Evolutionary conservation across 2,797 vertebrate species (phyloP).

Genomic region (Synaphobranchus kaupii): DNA sequence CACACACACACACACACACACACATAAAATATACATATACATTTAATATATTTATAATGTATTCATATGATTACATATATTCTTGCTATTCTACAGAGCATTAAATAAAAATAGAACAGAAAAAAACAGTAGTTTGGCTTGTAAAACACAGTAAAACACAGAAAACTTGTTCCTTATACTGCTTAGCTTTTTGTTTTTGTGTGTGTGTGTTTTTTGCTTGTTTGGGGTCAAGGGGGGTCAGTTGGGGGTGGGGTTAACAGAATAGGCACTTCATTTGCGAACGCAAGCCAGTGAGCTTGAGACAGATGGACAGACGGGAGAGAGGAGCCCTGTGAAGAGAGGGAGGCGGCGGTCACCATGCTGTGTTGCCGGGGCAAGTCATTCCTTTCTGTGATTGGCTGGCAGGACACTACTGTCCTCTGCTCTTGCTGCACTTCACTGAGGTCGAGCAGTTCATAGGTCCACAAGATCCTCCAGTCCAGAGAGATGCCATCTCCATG

Average conservation of each 20-base stretch:
- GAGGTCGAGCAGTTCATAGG: constrained; percentile 30
- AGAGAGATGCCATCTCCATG: constrained; percentile 31
- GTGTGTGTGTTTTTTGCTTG: neutral
- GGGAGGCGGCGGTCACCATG: neutral
- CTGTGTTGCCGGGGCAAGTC: neutral
- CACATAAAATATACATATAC: neutral
- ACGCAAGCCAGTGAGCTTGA: constrained; percentile 42
- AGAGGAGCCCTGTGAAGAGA: neutral
- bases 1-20: neutral
- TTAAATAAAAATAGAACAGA: constrained; percentile 6
- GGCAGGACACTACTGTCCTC: constrained; percentile 24
- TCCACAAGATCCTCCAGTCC: constrained; percentile 12
- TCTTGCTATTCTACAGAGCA: constrained; percentile 14
- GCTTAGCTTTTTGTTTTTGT: neutral
- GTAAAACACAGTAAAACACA: neutral
- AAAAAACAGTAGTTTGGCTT: constrained; percentile 13
- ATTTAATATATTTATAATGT: neutral
- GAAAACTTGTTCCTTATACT: constrained; percentile 10
- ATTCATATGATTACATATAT: constrained; percentile 10
- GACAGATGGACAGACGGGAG: neutral
- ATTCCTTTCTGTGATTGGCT: constrained; percentile 15
- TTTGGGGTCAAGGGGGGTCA: neutral
- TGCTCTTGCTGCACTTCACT: neutral
- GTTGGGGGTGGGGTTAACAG: neutral
- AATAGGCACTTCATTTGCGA: constrained; percentile 31